phyloP scores from a whole-genome alignment of 2,113 vertebrate genomes.

The Neodontobutis hainanensis region DNA sequence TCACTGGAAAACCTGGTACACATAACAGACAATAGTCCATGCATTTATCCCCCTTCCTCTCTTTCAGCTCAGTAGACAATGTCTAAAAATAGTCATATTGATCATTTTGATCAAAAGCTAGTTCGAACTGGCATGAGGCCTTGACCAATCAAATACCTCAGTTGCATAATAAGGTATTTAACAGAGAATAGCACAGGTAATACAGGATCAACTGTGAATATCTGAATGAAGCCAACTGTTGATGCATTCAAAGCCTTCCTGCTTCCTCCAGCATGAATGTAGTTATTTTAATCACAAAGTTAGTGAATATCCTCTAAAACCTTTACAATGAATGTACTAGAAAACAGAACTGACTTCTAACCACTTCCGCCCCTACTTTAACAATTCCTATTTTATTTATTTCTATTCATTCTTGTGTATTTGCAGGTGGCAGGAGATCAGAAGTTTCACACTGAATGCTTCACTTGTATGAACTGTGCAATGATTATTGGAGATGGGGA shows the following conservation, averaged over 20 bases:
- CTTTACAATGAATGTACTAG: conserved; percentile 21
- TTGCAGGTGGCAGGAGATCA: conserved; percentile 91
- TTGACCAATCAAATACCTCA: conserved; percentile 4
- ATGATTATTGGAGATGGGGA: conserved; percentile 92
- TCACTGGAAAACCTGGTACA: too few species aligned
- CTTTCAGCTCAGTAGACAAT: background rate
- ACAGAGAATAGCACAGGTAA: background rate
- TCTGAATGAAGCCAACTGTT: conserved; percentile 17
- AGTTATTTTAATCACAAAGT: conserved; percentile 33
- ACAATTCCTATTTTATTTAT: background rate
- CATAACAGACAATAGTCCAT: too few species aligned
- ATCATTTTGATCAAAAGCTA: conserved; percentile 14
- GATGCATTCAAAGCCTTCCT: conserved; percentile 49
- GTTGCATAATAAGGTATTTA: conserved; percentile 1
- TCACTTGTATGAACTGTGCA: conserved; percentile 87
- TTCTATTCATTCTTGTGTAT: background rate
- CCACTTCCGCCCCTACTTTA: background rate
- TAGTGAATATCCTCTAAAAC: conserved; percentile 63
- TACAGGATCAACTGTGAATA: conserved; percentile 6
- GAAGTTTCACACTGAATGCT: conserved; percentile 97
- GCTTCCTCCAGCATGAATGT: conserved; percentile 28
- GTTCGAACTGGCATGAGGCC: conserved; percentile 1
- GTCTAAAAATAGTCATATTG: conserved; percentile 41
- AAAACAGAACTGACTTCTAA: background rate
- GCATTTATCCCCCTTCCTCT: background rate